These are phyloP conservation scores for Nestor notabilis DNA, from an alignment of 2,113 vertebrate species.

Conservation along the genomic window DNA sequence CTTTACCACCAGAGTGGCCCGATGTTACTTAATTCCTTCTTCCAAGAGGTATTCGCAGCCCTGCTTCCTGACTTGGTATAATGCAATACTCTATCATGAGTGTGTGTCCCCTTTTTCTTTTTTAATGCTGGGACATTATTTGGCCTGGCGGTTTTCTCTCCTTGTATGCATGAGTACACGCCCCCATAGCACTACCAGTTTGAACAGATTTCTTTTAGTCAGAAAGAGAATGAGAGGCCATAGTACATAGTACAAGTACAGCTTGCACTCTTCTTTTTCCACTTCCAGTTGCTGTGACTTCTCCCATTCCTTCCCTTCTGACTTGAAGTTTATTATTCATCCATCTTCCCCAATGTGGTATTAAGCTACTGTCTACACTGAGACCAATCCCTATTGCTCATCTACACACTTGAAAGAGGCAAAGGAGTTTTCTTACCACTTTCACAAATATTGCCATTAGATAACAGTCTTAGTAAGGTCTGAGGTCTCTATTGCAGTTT, in stretches of 20 bases:
- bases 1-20: not conserved
- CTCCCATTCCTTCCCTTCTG: not conserved
- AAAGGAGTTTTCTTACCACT: not conserved
- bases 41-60: not conserved
- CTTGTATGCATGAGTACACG: not conserved
- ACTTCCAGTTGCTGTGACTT: not conserved
- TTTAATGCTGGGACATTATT: not conserved
- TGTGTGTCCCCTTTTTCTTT: not conserved
- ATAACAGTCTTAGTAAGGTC: not conserved
- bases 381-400: not conserved
- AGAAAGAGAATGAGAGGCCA: not conserved
- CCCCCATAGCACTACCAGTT: not conserved
- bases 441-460: not conserved
- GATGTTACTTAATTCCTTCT: not conserved
- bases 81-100: accelerated
- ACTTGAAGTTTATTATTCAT: not conserved
- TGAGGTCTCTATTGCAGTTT: not conserved
- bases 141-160: not conserved
- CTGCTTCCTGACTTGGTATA: not conserved
- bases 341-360: not conserved
- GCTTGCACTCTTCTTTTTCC: not conserved
- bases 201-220: not conserved
- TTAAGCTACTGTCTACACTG: not conserved
- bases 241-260: not conserved
- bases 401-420: not conserved